These are phyloP conservation scores for Epinotia demarniana DNA, from an alignment of 2,888 invertebrate genomes.

Conservation along the genomic window DNA sequence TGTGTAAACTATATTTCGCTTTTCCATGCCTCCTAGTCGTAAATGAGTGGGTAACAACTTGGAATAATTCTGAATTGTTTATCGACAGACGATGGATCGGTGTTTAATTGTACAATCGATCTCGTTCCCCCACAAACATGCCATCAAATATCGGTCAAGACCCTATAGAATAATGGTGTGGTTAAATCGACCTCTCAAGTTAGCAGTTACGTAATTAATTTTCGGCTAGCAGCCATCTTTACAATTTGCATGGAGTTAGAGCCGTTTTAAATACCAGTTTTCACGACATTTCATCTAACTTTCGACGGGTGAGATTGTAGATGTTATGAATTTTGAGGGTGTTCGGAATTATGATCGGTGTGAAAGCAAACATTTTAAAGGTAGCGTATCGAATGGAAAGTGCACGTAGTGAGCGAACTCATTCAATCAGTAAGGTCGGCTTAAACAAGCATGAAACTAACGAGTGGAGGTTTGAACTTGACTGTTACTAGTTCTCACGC, in stretches of 20 bases:
- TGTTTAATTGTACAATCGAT: constrained; percentile 50
- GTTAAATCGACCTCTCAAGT: constrained; percentile 68
- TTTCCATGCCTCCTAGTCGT: constrained; percentile 17
- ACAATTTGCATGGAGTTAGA: constrained; percentile 58
- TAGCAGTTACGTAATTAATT: constrained; percentile 65
- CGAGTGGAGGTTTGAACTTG: neutral
- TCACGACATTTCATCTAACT: constrained; percentile 39
- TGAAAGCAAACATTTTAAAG: neutral
- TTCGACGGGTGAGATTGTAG: constrained; percentile 22
- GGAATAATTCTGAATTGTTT: constrained; percentile 44
- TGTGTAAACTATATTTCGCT: constrained; percentile 9
- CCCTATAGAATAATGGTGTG: constrained; percentile 63
- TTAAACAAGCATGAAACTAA: too few species aligned
- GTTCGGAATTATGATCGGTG: neutral
- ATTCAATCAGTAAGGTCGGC: neutral
- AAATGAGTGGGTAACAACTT: constrained; percentile 33
- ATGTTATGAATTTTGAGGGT: constrained; percentile 20
- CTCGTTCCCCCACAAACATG: constrained; percentile 46
- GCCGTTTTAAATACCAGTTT: constrained; percentile 35
- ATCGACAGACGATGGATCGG: constrained; percentile 47
- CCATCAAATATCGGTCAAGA: constrained; percentile 55
- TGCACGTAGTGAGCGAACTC: neutral
- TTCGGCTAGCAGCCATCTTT: constrained; percentile 61
- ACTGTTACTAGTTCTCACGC: neutral
- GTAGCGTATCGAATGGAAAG: neutral